Evolutionary conservation across 2,113 vertebrate species (phyloP).

Genomic region (Paralichthys olivaceus): DNA sequence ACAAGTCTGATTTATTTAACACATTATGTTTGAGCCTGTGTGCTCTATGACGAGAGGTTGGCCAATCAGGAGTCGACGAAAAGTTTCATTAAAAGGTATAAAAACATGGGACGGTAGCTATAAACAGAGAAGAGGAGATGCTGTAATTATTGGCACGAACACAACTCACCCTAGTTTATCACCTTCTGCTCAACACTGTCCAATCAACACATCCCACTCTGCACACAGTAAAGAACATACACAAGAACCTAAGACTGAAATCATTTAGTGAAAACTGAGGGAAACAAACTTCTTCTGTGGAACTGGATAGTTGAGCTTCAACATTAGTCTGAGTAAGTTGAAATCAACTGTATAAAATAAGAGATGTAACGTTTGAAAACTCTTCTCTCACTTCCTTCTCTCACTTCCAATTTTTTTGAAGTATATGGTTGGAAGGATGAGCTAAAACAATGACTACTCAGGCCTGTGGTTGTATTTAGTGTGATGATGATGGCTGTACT

Average conservation of each 20-base stretch:
- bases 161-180: conserved; percentile 26
- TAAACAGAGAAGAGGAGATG: neutral
- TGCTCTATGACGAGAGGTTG: neutral
- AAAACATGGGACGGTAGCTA: neutral
- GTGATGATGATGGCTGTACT: no score
- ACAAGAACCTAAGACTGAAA: conserved; percentile 14
- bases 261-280: neutral
- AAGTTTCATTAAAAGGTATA: neutral
- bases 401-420: no score
- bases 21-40: conserved; percentile 25
- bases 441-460: no score
- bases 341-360: no score
- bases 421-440: no score
- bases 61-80: neutral
- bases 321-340: no score
- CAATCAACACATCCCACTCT: conserved; percentile 70
- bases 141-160: conserved; percentile 14
- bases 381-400: no score
- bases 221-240: conserved; percentile 22
- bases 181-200: conserved; percentile 52
- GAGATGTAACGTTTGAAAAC: no score
- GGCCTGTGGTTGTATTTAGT: no score
- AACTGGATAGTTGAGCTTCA: neutral
- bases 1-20: conserved; percentile 21
- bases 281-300: neutral